These are phyloP conservation scores for Vultur gryphus DNA, from an alignment of 2,797 vertebrate genomes.

Conservation along the genomic window DNA sequence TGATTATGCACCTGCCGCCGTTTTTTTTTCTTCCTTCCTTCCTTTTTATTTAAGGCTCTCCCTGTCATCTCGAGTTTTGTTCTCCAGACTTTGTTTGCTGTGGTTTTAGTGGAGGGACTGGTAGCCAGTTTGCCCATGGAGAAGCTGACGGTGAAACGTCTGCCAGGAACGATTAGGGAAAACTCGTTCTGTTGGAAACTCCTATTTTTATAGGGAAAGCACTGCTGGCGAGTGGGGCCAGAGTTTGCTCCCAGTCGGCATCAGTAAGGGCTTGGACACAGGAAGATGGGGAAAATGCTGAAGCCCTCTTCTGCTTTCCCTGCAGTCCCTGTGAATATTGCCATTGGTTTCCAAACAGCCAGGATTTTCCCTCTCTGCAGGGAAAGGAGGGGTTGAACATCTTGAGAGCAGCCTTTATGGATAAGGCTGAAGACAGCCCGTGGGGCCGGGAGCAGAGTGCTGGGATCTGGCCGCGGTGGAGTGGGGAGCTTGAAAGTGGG, in stretches of 20 bases:
- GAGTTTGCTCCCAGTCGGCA: background rate
- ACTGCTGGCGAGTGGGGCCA: background rate
- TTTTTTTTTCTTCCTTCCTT: background rate
- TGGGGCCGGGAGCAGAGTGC: background rate
- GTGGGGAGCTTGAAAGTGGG: background rate
- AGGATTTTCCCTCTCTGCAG: background rate
- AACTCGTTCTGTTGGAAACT: slow-evolving; percentile 20
- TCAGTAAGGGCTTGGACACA: background rate
- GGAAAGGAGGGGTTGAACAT: background rate
- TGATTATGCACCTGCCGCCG: background rate
- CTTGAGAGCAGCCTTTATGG: background rate
- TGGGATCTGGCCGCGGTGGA: background rate
- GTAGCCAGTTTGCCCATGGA: background rate
- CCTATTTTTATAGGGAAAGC: background rate
- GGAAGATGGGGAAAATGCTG: background rate
- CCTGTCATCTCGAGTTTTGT: background rate
- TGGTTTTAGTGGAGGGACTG: background rate
- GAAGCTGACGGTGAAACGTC: background rate
- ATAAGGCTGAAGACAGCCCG: background rate
- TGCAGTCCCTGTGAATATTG: background rate
- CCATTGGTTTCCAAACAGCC: background rate
- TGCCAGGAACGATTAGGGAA: background rate
- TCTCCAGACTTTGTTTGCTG: background rate
- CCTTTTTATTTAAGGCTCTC: background rate
- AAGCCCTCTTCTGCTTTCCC: background rate